These are phyloP conservation scores for Brachionus sp. DNA, from an alignment of 1,140 invertebrate species.

Conservation along the genomic window DNA sequence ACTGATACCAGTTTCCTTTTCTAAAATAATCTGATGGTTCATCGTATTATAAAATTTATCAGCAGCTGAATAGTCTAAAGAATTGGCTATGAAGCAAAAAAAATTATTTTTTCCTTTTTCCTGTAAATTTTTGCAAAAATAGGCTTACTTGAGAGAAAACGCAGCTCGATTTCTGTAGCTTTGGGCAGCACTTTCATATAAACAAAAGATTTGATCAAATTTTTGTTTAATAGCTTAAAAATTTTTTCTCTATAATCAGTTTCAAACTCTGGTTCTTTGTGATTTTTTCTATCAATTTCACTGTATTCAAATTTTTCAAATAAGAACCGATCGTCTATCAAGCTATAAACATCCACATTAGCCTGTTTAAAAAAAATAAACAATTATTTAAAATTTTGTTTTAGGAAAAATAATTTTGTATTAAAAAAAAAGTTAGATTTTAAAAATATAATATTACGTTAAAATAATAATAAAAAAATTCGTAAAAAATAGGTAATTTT, in stretches of 20 bases:
- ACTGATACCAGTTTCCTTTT: neutral
- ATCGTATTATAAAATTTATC: slow-evolving; percentile 16
- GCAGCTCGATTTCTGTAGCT: neutral
- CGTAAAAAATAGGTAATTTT: too few species aligned
- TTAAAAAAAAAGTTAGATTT: too few species aligned
- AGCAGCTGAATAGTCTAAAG: neutral
- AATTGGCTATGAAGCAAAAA: neutral
- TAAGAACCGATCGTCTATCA: neutral
- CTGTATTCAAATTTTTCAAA: neutral
- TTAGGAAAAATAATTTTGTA: too few species aligned
- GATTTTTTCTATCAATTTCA: too few species aligned
- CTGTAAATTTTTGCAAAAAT: neutral
- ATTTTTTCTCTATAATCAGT: neutral
- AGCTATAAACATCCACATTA: neutral
- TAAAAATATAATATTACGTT: too few species aligned
- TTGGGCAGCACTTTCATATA: slow-evolving; percentile 9
- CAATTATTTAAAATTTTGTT: too few species aligned
- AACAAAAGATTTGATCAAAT: neutral
- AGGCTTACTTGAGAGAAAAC: neutral
- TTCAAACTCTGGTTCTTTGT: neutral
- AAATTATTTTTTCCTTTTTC: neutral
- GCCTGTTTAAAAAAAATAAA: neutral
- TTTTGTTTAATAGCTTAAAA: neutral
- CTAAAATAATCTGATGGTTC: neutral
- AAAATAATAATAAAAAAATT: too few species aligned